Evolutionary conservation across 1,140 invertebrate genomes (phyloP), one percentile per base, ranked within the genome.

Genomic region (Drosophila ogumai): DNA sequence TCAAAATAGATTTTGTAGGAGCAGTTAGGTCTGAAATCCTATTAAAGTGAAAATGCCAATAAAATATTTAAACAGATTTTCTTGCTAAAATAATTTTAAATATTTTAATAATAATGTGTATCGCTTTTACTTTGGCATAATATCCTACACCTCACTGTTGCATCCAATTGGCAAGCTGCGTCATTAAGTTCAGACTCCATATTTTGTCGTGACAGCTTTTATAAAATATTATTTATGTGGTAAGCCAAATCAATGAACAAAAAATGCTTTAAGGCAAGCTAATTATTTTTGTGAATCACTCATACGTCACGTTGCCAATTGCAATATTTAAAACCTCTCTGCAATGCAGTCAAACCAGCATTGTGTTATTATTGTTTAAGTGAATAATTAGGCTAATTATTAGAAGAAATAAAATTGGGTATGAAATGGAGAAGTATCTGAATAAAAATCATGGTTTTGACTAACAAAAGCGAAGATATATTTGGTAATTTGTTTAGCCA

Each of bases 401-500:
- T 38, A 25, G 13, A 6, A 13, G 1, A 38, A n/a, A 6, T 22
- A 3, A 38, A 10, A n/a, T 1, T 7, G 4, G 8, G 19, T 15
- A 25, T 6, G 3, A 22, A 8, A 4, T 5, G 17, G 50, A 2
- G 3, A 22, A 13, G 22, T 36, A 38, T 55, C 4, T 55, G 8
- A 15, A 36, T 19, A 6, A 55, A 36, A 25, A 38, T 55, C 8
- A 10, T 8, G 52, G 13, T 9, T 38, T 38, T 32, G n/a, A 9
- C 5, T 12, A 17, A 17, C 47, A n/a, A 50, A 17, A n/a, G n/a
- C 8, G 8, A 55, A 38, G 32, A 56, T 41, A 22, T 40, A 41
- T 56, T 41, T 25, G 34, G 54, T 25, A 56, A 56, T 56, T 56
- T 56, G 54, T 56, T 25, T n/a, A 25, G 34, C 52, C 34, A 55